These are phyloP conservation scores for Augochlora pura DNA, from an alignment of 1,140 invertebrate species.

Conservation along the genomic window DNA sequence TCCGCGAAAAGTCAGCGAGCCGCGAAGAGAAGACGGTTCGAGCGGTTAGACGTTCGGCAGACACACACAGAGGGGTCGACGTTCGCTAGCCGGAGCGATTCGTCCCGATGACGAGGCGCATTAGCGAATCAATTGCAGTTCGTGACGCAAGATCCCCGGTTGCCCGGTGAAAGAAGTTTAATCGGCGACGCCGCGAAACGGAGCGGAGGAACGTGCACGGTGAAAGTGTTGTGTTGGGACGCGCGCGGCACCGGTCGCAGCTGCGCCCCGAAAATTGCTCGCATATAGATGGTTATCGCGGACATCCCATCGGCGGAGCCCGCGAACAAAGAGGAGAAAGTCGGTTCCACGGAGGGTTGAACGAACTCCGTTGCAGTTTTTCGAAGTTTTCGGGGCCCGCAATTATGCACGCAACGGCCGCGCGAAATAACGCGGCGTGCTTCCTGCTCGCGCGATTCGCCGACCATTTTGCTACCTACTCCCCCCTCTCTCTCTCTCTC, in stretches of 20 bases:
- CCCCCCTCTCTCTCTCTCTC: neutral
- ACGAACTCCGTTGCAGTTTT: neutral
- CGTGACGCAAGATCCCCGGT: neutral
- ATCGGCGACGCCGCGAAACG: no score
- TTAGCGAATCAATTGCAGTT: neutral
- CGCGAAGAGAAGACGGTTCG: no score
- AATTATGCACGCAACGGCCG: conserved; percentile 5
- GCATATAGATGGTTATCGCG: neutral
- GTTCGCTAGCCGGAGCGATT: neutral
- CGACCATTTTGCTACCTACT: no score
- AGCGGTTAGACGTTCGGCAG: no score
- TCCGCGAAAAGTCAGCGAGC: no score
- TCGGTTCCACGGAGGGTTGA: neutral
- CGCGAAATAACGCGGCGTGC: neutral
- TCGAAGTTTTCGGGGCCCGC: conserved; percentile 4
- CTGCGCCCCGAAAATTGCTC: neutral
- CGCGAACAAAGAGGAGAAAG: neutral
- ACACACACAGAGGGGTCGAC: no score
- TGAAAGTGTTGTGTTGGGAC: no score
- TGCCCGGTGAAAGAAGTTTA: neutral
- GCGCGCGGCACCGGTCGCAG: neutral
- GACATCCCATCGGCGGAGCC: neutral
- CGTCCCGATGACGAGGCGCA: neutral
- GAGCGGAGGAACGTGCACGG: no score
- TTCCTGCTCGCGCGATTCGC: neutral